Percentiles rank a stretch among this genome's conserved stretches.
Conservation (phyloP, 2,888 invertebrate genomes). For the Osedax fenrisi region DNA sequence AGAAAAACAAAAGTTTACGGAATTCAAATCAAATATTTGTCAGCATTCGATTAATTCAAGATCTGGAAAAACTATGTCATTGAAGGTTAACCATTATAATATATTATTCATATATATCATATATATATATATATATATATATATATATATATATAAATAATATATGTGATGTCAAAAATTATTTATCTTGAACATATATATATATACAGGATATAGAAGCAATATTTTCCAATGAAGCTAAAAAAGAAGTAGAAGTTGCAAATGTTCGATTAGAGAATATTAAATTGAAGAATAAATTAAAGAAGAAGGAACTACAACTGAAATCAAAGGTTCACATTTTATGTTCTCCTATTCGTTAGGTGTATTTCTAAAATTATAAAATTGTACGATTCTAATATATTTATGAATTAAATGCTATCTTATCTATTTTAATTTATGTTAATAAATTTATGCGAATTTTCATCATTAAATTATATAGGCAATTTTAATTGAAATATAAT, state of each 20-base stretch:
- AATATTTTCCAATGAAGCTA: background rate
- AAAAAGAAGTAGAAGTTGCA: constrained; percentile 46
- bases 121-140: constrained; percentile 3
- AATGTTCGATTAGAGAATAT: constrained; percentile 48
- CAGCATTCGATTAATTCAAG: constrained; percentile 45
- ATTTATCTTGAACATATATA: background rate
- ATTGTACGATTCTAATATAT: too few relatives aligned
- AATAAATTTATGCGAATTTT: too few relatives aligned
- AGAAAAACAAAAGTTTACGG: constrained; percentile 45
- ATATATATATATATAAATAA: background rate
- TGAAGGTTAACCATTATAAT: constrained; percentile 36
- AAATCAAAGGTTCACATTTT: constrained; percentile 45
- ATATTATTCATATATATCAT: background rate
- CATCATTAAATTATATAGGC: too few relatives aligned
- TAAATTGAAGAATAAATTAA: constrained; percentile 49
- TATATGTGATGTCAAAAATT: background rate
- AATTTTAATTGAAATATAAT: too few relatives aligned
- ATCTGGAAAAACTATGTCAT: constrained; percentile 47
- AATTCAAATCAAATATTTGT: constrained; percentile 47
- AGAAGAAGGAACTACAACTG: constrained; percentile 48
- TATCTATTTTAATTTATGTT: too few relatives aligned
- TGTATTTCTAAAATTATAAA: too few relatives aligned
- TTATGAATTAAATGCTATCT: too few relatives aligned
- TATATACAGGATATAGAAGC: background rate
- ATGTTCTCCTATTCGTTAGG: background rate